A percentile compares a stretch with the other conserved stretches of the same genome.
These are phyloP conservation scores for Tetramorium bicarinatum DNA, from an alignment of 2,888 invertebrate species.

Conservation along the genomic window DNA sequence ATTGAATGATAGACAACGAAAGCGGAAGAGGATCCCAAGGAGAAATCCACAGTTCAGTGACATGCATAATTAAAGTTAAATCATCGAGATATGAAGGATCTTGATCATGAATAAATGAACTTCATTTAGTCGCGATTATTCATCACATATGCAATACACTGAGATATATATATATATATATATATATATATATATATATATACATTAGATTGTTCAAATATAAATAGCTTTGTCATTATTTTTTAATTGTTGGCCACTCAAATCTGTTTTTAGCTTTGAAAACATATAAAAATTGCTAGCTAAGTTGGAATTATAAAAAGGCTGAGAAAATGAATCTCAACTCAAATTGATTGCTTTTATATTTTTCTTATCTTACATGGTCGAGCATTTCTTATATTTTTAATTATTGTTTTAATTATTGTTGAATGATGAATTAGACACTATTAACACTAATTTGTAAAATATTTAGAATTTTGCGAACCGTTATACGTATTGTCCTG, in stretches of 20 bases:
- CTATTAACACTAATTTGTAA: background rate
- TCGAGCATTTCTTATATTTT: background rate
- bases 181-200: no score
- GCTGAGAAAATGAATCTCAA: background rate
- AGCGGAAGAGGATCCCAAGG: background rate
- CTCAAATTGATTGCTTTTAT: background rate
- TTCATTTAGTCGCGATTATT: background rate
- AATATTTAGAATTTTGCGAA: background rate
- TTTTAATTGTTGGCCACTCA: background rate
- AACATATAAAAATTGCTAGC: background rate
- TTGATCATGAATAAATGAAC: background rate
- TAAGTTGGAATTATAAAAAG: background rate
- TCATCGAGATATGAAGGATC: background rate
- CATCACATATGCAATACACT: background rate
- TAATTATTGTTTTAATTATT: background rate
- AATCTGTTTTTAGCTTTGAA: background rate
- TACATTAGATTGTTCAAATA: conserved; percentile 8
- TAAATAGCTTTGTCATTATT: background rate
- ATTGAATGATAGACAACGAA: conserved; percentile 20
- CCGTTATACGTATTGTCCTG: background rate
- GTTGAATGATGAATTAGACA: background rate
- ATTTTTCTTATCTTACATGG: background rate
- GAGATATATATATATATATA: background rate
- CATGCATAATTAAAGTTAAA: background rate
- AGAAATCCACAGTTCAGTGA: background rate